Evolutionary conservation across 1,140 invertebrate genomes (phyloP).

Genomic region (Brachionus koreanus): DNA sequence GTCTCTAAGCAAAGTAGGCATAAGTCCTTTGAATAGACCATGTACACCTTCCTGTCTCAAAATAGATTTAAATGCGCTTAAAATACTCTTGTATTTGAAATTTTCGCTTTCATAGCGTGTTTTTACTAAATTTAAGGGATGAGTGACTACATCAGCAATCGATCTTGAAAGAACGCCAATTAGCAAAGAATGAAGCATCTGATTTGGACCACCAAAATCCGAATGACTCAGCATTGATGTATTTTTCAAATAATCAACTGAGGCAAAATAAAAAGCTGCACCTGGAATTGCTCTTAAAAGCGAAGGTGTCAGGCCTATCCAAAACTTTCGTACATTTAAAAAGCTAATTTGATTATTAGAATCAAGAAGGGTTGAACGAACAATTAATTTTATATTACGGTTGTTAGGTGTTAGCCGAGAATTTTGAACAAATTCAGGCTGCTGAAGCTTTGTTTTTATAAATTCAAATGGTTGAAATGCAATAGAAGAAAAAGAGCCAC

Average conservation of each 20-base stretch:
- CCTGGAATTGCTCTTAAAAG: background rate
- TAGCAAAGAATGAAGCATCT: conserved; percentile 21
- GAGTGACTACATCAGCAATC: background rate
- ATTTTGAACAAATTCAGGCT: background rate
- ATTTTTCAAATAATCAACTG: conserved; percentile 21
- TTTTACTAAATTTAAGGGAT: conserved; percentile 35
- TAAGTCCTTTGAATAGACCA: conserved; percentile 1
- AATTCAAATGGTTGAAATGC: conserved; percentile 25
- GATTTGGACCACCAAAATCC: background rate
- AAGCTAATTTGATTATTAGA: background rate
- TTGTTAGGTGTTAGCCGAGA: background rate
- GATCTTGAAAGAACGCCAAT: background rate
- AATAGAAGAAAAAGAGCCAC: background rate
- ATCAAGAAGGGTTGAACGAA: background rate
- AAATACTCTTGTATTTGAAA: conserved; percentile 38
- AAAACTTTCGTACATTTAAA: conserved; percentile 18
- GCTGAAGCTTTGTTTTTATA: conserved; percentile 42
- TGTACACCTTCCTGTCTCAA: background rate
- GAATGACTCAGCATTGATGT: background rate
- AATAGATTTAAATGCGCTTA: background rate
- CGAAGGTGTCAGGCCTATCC: conserved; percentile 28
- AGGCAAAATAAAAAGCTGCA: conserved; percentile 26
- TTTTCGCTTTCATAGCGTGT: conserved; percentile 36
- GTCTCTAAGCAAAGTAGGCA: conserved; percentile 31
- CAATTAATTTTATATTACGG: conserved; percentile 7